A percentile compares a stretch with the other conserved stretches of the same genome.
phyloP scores from a whole-genome alignment of 2,113 vertebrate genomes.

The Neodontobutis hainanensis region DNA sequence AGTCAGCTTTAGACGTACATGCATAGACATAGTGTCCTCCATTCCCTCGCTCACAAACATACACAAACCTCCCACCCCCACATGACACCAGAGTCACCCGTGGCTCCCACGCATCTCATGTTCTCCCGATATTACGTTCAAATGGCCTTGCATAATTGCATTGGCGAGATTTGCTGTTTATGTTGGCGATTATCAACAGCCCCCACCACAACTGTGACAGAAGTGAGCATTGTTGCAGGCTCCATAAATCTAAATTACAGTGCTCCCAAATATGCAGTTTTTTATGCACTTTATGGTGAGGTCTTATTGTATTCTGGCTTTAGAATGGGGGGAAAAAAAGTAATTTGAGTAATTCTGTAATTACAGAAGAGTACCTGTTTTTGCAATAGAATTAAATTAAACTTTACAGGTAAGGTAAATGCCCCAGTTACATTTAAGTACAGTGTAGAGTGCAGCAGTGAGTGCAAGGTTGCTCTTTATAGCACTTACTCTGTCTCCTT shows the following conservation, averaged over 20 bases:
- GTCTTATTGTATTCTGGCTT: slow-evolving; percentile 20
- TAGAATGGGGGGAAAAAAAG: slow-evolving; percentile 3
- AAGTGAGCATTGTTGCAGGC: slow-evolving; percentile 53
- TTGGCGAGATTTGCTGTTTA: slow-evolving; percentile 66
- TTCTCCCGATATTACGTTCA: slow-evolving; percentile 68
- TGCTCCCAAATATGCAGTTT: slow-evolving; percentile 19
- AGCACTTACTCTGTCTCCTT: slow-evolving; percentile 29
- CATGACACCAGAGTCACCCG: slow-evolving; percentile 49
- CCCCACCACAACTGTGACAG: slow-evolving; percentile 44
- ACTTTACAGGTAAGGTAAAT: slow-evolving; percentile 7
- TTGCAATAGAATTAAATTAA: slow-evolving; percentile 9
- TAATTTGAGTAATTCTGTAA: slow-evolving; percentile 44
- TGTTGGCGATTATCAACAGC: slow-evolving; percentile 58
- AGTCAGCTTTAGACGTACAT: slow-evolving; percentile 25
- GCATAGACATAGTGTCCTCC: background rate
- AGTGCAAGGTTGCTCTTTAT: slow-evolving; percentile 3
- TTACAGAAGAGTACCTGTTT: slow-evolving; percentile 17
- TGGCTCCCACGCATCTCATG: slow-evolving; percentile 75
- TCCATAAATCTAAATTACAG: slow-evolving; percentile 55
- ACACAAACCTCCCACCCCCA: slow-evolving; percentile 41
- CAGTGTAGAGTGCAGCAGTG: slow-evolving; percentile 4
- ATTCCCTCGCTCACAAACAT: background rate
- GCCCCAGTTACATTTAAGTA: slow-evolving; percentile 7
- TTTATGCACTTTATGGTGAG: slow-evolving; percentile 18
- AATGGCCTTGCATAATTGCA: slow-evolving; percentile 63